A percentile compares a stretch with the other conserved stretches of the same genome.
Conservation (phyloP, 1,140 invertebrate genomes). For the Parapsyche elsis region DNA sequence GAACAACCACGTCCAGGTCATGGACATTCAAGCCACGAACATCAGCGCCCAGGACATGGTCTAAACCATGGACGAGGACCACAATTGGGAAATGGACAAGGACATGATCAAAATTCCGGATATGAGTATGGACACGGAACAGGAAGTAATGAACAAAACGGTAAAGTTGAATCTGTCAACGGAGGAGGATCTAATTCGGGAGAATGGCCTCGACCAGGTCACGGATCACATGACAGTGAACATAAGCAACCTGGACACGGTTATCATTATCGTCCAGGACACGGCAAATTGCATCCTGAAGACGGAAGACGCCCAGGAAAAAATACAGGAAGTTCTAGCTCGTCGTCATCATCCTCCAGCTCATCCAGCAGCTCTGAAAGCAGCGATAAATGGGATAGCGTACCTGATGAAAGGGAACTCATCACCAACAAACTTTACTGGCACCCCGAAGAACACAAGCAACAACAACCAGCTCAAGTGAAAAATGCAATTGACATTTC, state of each 20-base stretch:
- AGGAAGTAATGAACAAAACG: neutral
- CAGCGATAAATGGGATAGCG: conserved; percentile 46
- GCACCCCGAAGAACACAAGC: neutral
- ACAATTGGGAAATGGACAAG: conserved; percentile 8
- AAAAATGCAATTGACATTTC: conserved; percentile 65
- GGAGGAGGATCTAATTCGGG: conserved; percentile 57
- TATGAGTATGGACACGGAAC: neutral
- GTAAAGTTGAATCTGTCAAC: neutral
- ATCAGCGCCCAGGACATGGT: neutral
- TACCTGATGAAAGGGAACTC: conserved; percentile 31
- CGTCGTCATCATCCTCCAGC: conserved; percentile 53
- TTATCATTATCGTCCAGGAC: neutral
- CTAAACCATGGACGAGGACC: conserved; percentile 53
- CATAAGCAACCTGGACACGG: conserved; percentile 8
- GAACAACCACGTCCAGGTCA: conserved; percentile 70
- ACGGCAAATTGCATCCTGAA: neutral
- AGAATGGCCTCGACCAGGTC: conserved; percentile 64
- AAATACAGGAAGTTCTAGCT: conserved; percentile 40
- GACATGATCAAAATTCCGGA: conserved; percentile 71
- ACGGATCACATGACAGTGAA: neutral
- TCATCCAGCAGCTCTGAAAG: conserved; percentile 56
- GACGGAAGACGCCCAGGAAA: neutral
- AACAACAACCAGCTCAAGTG: conserved; percentile 24
- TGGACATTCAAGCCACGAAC: conserved; percentile 66
- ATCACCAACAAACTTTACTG: conserved; percentile 17